phyloP scores from a whole-genome alignment of 1,140 invertebrate genomes.

The Panagrolaimus sp. region DNA sequence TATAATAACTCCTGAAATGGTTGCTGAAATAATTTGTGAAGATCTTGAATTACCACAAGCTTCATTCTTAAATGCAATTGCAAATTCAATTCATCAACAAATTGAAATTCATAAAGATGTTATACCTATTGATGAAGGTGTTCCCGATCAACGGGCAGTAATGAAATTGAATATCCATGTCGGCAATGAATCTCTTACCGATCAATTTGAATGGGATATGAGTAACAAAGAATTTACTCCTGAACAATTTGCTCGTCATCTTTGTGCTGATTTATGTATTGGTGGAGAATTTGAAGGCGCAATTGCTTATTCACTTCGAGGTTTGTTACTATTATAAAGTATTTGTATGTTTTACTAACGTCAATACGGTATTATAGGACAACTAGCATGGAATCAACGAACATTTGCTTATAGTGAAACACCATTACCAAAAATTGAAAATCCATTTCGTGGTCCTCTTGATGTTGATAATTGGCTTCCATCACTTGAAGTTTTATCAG shows the following conservation, averaged over 20 bases:
- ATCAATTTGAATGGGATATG: slow-evolving; percentile 99
- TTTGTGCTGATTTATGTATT: slow-evolving; percentile 90
- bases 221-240: slow-evolving; percentile 93
- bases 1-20: slow-evolving; percentile 93
- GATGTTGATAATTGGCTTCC: slow-evolving; percentile 97
- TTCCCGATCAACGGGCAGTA: slow-evolving; percentile 85
- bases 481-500: slow-evolving; percentile 93
- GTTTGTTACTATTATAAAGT: slow-evolving; percentile 66
- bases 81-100: slow-evolving; percentile 89
- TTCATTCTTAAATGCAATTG: slow-evolving; percentile 91
- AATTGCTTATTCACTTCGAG: slow-evolving; percentile 92
- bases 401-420: slow-evolving; percentile 97
- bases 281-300: slow-evolving; percentile 98
- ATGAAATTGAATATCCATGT: slow-evolving; percentile 98
- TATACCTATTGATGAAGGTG: slow-evolving; percentile 62
- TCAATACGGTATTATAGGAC: slow-evolving; percentile 76
- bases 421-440: slow-evolving; percentile 84
- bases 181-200: slow-evolving; percentile 94
- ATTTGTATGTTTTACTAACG: neutral
- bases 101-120: slow-evolving; percentile 73
- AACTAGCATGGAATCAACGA: slow-evolving; percentile 83
- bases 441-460: slow-evolving; percentile 83
- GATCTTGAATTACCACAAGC: slow-evolving; percentile 92
- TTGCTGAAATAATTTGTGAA: slow-evolving; percentile 95
- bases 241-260: slow-evolving; percentile 89